Percentiles rank a stretch among this genome's conserved stretches.
These are phyloP conservation scores for Diachasmimorpha longicaudata DNA, from an alignment of 1,140 invertebrate species.

Conservation along the genomic window DNA sequence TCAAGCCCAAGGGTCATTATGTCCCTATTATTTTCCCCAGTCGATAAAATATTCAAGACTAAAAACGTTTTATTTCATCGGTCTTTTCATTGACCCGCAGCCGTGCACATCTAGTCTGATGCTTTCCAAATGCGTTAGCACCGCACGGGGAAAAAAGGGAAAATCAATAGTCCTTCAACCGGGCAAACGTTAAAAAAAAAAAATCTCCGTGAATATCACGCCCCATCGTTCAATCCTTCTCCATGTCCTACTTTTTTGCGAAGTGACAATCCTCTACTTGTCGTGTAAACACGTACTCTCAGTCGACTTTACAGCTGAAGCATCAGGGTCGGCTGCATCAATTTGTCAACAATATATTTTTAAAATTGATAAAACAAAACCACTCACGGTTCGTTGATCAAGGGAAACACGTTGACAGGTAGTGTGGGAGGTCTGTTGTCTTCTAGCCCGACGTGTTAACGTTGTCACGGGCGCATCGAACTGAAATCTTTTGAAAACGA, in stretches of 20 bases:
- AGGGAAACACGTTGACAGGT: background rate
- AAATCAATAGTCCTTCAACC: conserved; percentile 2
- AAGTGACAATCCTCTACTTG: background rate
- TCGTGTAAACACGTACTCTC: background rate
- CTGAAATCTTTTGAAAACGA: background rate
- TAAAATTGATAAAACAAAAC: background rate
- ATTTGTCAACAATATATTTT: background rate
- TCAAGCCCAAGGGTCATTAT: no score
- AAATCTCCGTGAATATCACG: background rate
- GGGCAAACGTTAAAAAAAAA: background rate
- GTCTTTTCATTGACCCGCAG: background rate
- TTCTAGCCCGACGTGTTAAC: background rate
- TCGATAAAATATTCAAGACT: background rate
- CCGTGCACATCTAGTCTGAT: background rate
- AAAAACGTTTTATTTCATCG: background rate
- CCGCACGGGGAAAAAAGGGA: background rate
- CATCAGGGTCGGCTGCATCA: background rate
- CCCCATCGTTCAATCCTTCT: background rate
- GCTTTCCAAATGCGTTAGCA: background rate
- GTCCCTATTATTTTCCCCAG: no score
- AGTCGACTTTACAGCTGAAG: background rate
- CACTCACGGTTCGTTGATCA: background rate
- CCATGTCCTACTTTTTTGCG: background rate
- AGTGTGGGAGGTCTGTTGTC: background rate
- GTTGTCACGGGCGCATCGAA: background rate